Conservation (phyloP, 2,888 invertebrate species). For the Cryptocephalus primarius region DNA sequence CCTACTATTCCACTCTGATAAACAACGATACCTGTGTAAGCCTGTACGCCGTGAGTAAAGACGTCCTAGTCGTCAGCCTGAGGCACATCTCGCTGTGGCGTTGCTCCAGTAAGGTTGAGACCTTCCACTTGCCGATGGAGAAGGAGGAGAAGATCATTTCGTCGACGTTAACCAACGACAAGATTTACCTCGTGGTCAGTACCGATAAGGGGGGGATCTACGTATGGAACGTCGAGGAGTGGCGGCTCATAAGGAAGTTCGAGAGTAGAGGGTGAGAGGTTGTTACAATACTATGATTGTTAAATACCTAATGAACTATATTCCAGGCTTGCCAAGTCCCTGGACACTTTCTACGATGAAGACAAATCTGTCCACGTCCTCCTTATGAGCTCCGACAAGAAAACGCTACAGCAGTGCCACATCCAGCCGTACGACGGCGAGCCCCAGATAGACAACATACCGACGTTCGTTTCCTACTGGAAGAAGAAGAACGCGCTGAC, state of each 20-base stretch:
- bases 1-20: constrained; percentile 1
- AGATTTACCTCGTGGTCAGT: constrained; percentile 34
- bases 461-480: constrained; percentile 23
- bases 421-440: constrained; percentile 21
- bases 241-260: constrained; percentile 11
- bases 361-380: constrained; percentile 25
- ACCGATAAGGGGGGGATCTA: constrained; percentile 35
- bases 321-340: constrained; percentile 23
- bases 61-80: constrained; percentile 9
- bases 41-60: too few species aligned
- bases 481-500: constrained; percentile 13
- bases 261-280: constrained; percentile 22
- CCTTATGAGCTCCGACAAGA: constrained; percentile 27
- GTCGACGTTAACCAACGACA: constrained; percentile 26
- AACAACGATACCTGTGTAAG: constrained; percentile 2
- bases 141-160: constrained; percentile 7
- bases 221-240: constrained; percentile 30
- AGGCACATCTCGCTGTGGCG: constrained; percentile 7
- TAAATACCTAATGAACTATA: too few species aligned
- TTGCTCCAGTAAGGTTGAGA: not conserved
- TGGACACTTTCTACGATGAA: constrained; percentile 26
- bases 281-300: too few species aligned
- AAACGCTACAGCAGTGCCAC: constrained; percentile 27
- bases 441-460: constrained; percentile 13
- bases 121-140: not conserved